These are phyloP conservation scores for human DNA, from an alignment of 2,113 vertebrate species.

Conservation along the genomic window GRCh38 chr5:89076001-89076500, in stretches of 20 bases:
- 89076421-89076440: not conserved
- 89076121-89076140: not conserved
- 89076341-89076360: not conserved
- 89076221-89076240: not conserved
- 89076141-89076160: not conserved
- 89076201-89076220: not conserved
- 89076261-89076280: not conserved
- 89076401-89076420: not conserved
- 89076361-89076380: not conserved
- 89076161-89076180: not conserved
- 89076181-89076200: not conserved
- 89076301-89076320: not conserved
- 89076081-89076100: not conserved
- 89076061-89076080: not conserved
- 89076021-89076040: not conserved
- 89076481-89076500: not conserved
- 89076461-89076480: not conserved
- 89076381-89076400: not conserved
- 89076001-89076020: not conserved
- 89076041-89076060: not conserved
- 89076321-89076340: not conserved
- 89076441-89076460: conserved; percentile 1
- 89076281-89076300: not conserved
- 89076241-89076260: too few relatives aligned
- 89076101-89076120: not conserved